Percentiles rank a stretch among this genome's conserved stretches.
Evolutionary conservation across 2,113 vertebrate species (phyloP).

Genomic region (Gallinago jamesoni): DNA sequence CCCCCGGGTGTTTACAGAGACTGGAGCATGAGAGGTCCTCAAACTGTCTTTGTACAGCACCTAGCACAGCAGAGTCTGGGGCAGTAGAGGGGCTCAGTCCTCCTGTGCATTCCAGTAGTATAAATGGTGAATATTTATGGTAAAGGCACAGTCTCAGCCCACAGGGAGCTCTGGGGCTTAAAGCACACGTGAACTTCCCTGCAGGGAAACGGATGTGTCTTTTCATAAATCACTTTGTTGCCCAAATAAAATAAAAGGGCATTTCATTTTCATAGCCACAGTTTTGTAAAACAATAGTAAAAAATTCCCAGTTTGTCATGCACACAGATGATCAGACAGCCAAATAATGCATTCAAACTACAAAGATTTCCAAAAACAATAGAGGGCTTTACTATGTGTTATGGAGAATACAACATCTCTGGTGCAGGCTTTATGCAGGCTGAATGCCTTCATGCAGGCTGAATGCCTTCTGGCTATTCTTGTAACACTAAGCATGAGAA

Average conservation of each 20-base stretch:
- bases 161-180: not conserved
- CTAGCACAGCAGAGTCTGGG: not conserved
- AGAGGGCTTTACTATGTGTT: not conserved
- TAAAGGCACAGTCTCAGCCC: not conserved
- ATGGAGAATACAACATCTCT: not conserved
- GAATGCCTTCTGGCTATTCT: not conserved
- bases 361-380: constrained; percentile 19
- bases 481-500: not conserved
- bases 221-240: not conserved
- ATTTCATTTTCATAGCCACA: not conserved
- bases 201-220: not conserved
- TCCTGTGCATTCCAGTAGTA: not conserved
- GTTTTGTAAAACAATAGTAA: not conserved
- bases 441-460: not conserved
- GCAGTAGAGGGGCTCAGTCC: not conserved
- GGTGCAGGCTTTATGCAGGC: not conserved
- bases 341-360: not conserved
- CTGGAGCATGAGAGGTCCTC: not conserved
- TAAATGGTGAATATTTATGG: not conserved
- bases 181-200: not conserved
- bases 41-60: not conserved
- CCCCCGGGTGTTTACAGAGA: not conserved
- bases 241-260: constrained; percentile 5
- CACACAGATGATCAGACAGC: not conserved
- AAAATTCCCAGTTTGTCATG: not conserved